A percentile compares a stretch with the other conserved stretches of the same genome.
Evolutionary conservation across 1,140 invertebrate genomes (phyloP).

Genomic region (Yoshiicerus persimilis): DNA sequence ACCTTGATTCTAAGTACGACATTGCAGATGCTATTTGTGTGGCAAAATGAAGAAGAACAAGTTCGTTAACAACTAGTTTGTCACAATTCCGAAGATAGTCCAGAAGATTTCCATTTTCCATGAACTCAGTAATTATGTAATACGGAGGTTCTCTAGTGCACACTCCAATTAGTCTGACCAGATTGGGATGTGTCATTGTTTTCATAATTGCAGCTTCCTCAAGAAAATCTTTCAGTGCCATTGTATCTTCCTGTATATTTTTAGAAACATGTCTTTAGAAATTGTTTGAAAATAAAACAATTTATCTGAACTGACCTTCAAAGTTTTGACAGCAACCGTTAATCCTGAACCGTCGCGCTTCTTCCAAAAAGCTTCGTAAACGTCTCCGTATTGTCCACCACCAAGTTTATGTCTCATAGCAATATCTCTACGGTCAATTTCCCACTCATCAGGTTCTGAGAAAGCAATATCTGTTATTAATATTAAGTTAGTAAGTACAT

Average conservation of each 20-base stretch:
- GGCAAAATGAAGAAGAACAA: slow-evolving; percentile 93
- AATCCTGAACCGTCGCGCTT: slow-evolving; percentile 71
- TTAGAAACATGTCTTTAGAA: not conserved
- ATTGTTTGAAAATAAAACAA: not conserved
- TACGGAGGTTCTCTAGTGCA: slow-evolving; percentile 80
- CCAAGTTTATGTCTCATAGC: slow-evolving; percentile 97
- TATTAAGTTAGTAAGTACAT: not conserved
- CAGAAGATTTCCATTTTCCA: slow-evolving; percentile 95
- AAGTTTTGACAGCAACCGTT: slow-evolving; percentile 96
- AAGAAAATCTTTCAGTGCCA: slow-evolving; percentile 98
- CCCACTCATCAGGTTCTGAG: slow-evolving; percentile 91
- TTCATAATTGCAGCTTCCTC: slow-evolving; percentile 99
- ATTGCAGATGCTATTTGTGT: slow-evolving; percentile 98
- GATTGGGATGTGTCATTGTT: slow-evolving; percentile 98
- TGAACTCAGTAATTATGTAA: slow-evolving; percentile 99
- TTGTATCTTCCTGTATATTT: slow-evolving; percentile 89
- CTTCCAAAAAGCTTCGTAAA: slow-evolving; percentile 99
- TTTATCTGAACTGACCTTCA: slow-evolving; percentile 67
- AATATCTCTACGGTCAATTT: slow-evolving; percentile 97
- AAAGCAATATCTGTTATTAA: slow-evolving; percentile 42
- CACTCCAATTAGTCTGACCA: slow-evolving; percentile 91
- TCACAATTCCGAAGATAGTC: slow-evolving; percentile 91
- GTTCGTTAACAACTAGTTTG: slow-evolving; percentile 57
- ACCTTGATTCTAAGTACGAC: slow-evolving; percentile 91
- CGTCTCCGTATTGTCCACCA: slow-evolving; percentile 94